Evolutionary conservation across 2,797 vertebrate species (phyloP).

Genomic region (Muscicapa striata): DNA sequence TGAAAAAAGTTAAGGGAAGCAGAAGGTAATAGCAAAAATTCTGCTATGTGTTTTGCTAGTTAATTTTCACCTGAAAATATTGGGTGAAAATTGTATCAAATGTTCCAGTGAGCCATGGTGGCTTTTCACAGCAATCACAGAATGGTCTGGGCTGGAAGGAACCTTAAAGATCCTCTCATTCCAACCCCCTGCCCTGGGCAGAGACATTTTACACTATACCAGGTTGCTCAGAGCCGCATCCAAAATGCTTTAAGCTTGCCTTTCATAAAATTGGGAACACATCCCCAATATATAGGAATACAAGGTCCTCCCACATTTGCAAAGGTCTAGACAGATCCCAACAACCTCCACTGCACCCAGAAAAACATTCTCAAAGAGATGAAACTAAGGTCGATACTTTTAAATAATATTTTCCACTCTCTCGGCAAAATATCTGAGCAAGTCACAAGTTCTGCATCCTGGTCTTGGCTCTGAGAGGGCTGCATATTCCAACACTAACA

Average conservation of each 20-base stretch:
- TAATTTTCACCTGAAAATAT: background rate
- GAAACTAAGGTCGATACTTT: background rate
- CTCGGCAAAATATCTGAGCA: background rate
- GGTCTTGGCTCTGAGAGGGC: background rate
- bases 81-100: background rate
- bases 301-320: background rate
- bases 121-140: background rate
- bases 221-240: background rate
- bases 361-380: background rate
- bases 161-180: background rate
- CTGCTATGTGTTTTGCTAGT: background rate
- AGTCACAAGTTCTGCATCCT: background rate
- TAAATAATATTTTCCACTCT: background rate
- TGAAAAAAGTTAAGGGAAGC: background rate
- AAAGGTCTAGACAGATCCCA: background rate
- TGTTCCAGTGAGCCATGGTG: fast-evolving
- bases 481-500: background rate
- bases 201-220: background rate
- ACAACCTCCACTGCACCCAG: background rate
- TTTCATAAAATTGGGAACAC: background rate
- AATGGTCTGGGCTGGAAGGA: background rate
- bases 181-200: background rate
- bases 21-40: background rate
- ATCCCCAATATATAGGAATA: background rate
- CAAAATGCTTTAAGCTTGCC: background rate